These are phyloP conservation scores for Diaperis boleti DNA, from an alignment of 2,888 invertebrate genomes.

Conservation along the genomic window DNA sequence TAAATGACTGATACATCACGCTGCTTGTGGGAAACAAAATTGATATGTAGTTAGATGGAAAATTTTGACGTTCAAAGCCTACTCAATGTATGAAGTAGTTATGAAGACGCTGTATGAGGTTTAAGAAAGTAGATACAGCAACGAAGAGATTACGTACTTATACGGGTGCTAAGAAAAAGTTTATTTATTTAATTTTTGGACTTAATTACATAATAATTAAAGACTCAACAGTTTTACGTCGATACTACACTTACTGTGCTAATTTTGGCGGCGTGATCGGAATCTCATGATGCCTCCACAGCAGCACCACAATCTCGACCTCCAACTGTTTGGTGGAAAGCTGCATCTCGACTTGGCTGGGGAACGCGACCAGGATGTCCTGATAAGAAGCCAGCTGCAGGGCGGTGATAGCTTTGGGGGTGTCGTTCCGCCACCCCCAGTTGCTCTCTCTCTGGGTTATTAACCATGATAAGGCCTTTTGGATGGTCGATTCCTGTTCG, in stretches of 20 bases:
- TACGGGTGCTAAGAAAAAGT: too few species aligned
- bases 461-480: constrained; percentile 80
- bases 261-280: constrained; percentile 81
- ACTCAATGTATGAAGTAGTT: too few species aligned
- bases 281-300: constrained; percentile 87
- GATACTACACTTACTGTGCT: constrained; percentile 71
- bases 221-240: too few species aligned
- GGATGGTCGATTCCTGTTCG: constrained; percentile 67
- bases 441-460: constrained; percentile 79
- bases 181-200: too few species aligned
- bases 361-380: constrained; percentile 63
- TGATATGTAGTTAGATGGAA: too few species aligned
- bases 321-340: constrained; percentile 90
- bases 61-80: too few species aligned
- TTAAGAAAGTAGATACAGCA: too few species aligned
- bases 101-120: too few species aligned
- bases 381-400: constrained; percentile 73
- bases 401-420: constrained; percentile 84
- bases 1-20: too few species aligned
- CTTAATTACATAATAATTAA: too few species aligned
- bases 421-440: constrained; percentile 88
- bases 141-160: too few species aligned
- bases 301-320: constrained; percentile 84
- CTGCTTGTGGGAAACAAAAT: too few species aligned
- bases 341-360: constrained; percentile 73